Percentiles rank a stretch among this genome's conserved stretches.
Evolutionary conservation across 2,113 vertebrate species (phyloP).

Genomic region (Colistium nudipinnis): DNA sequence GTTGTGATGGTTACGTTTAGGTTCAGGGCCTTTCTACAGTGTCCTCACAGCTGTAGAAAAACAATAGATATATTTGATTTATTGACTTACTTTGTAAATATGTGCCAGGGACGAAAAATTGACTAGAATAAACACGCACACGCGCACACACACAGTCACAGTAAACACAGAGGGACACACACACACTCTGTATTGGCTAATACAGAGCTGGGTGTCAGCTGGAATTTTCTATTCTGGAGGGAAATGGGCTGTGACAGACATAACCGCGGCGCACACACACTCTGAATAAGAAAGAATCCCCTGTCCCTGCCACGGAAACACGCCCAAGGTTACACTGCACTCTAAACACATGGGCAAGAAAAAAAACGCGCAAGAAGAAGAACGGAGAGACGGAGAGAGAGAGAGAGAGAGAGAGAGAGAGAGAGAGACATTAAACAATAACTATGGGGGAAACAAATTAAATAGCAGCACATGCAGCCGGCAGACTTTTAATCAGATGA

Average conservation of each 20-base stretch:
- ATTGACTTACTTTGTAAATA: neutral
- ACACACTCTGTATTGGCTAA: constrained; percentile 23
- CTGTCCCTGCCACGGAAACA: constrained; percentile 25
- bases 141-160: constrained; percentile 9
- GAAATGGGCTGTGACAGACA: constrained; percentile 71
- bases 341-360: constrained; percentile 12
- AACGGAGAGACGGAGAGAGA: constrained; percentile 5
- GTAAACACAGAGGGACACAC: constrained; percentile 22
- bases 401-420: neutral
- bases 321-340: constrained; percentile 57
- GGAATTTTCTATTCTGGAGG: constrained; percentile 64
- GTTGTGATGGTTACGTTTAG: too few species aligned
- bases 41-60: too few species aligned
- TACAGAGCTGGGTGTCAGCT: constrained; percentile 59
- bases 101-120: neutral
- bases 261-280: constrained; percentile 64
- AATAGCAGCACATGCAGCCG: neutral
- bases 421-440: neutral
- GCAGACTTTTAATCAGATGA: constrained; percentile 35
- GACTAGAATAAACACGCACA: neutral
- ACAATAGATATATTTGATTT: too few species aligned
- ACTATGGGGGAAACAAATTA: constrained; percentile 22
- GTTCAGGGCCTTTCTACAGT: too few species aligned
- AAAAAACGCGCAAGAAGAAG: neutral
- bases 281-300: constrained; percentile 59